Evolutionary conservation across 2,113 vertebrate genomes (phyloP), one percentile per base, ranked within the genome.

Genomic region (Xenus cinereus): DNA sequence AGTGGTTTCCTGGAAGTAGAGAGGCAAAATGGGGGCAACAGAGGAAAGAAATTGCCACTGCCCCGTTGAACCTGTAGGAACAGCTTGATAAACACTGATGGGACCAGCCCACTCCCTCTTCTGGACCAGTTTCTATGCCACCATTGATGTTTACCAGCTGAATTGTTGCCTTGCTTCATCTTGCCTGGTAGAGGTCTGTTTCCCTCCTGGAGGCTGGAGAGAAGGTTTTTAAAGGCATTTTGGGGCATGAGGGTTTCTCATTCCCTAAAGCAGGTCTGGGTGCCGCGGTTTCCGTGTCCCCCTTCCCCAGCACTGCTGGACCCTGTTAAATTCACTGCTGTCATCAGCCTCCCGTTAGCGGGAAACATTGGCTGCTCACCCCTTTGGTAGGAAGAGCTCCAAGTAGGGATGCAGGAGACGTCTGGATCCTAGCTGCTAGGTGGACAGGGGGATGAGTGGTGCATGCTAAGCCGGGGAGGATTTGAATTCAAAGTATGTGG

Each of bases 401-500:
- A 37, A 46, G 43, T 0, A 60, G 53, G 69, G 80, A 43, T n/a
- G 50, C n/a, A 56, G 87, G 51, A 86, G 66, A 37, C 0, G 7
- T 48, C 84, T 90, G 90, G n/a, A 23, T 87, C 51, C 35, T 33
- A 7, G 80, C 72, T 93, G 80, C 64, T 51, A 14, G 64, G 54
- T 82, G 82, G 68, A 87, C 82, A 69, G 46, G 43, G 60, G 27
- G 35, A 74, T 76, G 84, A 79, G 73, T 24, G 68, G 48, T 63
- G 87, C 59, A 72, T 22, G 37, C 84, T 95, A 72, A 93, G 66
- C 57, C 2, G 8, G 86, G 53, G 30, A 57, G 67, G 89, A 88
- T 92, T 78, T 95, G 50, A 90, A 93, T 95, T 90, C 80, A 82
- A 93, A 95, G 67, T 53, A 62, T n/a, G 22, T 93, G 69, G 73